Percentiles rank a stretch among this genome's conserved stretches.
Conservation (phyloP, 2,113 vertebrate species). For the Phalacrocorax pelagicus region DNA sequence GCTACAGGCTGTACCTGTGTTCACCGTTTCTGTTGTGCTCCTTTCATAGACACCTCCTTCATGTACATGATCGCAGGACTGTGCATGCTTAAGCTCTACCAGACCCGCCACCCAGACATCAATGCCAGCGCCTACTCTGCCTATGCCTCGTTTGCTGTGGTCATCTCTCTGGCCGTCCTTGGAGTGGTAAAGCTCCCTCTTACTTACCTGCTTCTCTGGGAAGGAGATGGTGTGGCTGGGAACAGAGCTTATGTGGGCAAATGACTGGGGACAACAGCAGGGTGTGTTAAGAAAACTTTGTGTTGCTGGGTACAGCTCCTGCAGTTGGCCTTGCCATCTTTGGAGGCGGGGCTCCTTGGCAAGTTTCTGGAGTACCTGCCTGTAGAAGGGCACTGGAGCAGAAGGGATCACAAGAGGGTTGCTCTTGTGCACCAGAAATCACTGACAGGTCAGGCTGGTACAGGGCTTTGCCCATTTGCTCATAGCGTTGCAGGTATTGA, state of each 20-base stretch:
- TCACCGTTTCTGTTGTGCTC: background rate
- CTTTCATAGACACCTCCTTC: conserved; percentile 79
- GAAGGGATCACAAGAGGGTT: background rate
- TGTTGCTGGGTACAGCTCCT: background rate
- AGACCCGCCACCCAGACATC: conserved; percentile 84
- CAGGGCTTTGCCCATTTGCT: background rate
- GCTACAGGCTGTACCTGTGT: background rate
- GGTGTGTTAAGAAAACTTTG: background rate
- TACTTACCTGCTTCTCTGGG: background rate
- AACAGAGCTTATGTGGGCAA: background rate
- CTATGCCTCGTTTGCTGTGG: conserved; percentile 79
- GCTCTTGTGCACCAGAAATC: background rate
- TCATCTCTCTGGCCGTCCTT: conserved; percentile 80
- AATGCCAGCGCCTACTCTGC: conserved; percentile 82
- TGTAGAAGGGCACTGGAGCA: background rate
- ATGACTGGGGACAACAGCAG: background rate
- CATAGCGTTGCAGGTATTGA: background rate
- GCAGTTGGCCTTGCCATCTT: background rate
- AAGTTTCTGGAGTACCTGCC: background rate
- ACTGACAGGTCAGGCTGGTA: background rate
- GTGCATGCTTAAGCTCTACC: conserved; percentile 85
- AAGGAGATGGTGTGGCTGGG: background rate
- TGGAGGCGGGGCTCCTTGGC: background rate
- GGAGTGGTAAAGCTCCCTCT: conserved; percentile 76
- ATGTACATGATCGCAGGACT: conserved; percentile 85